phyloP scores from a whole-genome alignment of 2,113 vertebrate genomes.

The Mustelus asterias region DNA sequence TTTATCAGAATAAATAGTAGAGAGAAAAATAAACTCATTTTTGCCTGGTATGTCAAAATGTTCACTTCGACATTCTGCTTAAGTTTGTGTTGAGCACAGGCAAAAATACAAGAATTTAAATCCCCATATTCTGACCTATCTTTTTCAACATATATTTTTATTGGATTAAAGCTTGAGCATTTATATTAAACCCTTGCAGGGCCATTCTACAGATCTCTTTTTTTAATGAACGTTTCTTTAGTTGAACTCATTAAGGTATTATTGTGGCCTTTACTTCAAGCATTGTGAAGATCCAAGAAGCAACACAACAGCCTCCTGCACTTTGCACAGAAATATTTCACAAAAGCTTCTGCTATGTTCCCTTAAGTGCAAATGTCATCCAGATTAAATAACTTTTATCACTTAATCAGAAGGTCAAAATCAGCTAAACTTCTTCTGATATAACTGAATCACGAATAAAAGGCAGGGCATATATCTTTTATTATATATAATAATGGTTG shows the following conservation, averaged over 20 bases:
- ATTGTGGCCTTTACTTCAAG: background rate
- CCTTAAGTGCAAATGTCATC: background rate
- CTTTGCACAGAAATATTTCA: background rate
- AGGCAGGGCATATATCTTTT: background rate
- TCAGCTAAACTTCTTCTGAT: background rate
- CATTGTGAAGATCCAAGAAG: background rate
- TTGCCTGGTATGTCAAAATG: background rate
- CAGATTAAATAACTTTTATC: background rate
- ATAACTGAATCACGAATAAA: background rate
- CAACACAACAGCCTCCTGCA: background rate
- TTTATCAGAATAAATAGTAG: background rate
- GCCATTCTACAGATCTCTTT: background rate
- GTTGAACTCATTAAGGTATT: background rate
- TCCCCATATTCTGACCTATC: background rate
- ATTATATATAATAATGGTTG: background rate
- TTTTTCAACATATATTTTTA: background rate
- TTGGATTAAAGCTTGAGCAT: background rate
- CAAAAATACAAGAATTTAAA: background rate
- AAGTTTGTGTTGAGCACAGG: background rate
- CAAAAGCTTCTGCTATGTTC: background rate
- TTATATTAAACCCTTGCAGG: background rate
- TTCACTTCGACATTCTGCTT: background rate
- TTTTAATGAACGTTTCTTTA: background rate
- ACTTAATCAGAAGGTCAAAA: background rate
- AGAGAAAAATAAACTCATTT: background rate